Conservation (phyloP, 1,140 invertebrate genomes). For the Meloidogyne chitwoodi region DNA sequence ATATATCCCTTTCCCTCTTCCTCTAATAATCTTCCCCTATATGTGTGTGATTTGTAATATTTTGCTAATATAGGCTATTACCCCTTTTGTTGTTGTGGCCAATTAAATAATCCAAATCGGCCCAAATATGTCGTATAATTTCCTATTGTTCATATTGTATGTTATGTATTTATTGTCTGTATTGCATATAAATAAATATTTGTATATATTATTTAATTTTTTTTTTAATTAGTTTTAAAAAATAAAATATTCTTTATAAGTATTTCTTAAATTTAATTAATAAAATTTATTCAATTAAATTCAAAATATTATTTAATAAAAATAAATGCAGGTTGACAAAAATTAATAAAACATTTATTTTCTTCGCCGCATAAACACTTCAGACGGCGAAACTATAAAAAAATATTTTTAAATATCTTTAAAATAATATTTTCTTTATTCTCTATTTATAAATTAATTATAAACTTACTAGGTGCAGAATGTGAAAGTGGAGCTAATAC, state of each 20-base stretch:
- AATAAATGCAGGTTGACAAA: neutral
- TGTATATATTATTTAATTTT: no score
- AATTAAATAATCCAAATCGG: neutral
- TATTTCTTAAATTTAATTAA: neutral
- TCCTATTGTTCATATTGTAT: neutral
- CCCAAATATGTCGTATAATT: neutral
- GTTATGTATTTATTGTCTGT: neutral
- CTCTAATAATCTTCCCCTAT: neutral
- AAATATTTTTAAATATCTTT: neutral
- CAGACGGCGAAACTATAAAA: neutral
- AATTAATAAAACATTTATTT: neutral
- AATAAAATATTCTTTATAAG: no score
- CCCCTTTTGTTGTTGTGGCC: neutral
- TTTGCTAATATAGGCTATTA: neutral
- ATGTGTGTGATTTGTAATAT: neutral
- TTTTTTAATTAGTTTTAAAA: no score
- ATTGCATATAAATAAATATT: neutral
- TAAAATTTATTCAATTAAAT: neutral
- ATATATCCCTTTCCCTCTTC: neutral
- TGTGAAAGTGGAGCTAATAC: neutral
- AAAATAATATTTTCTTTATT: neutral
- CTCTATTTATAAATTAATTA: neutral
- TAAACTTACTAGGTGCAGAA: neutral
- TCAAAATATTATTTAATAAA: neutral
- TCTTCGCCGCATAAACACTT: neutral